Percentiles rank a stretch among this genome's conserved stretches.
phyloP scores from a whole-genome alignment of 2,888 invertebrate genomes.

The Trissoscelio sp. region DNA sequence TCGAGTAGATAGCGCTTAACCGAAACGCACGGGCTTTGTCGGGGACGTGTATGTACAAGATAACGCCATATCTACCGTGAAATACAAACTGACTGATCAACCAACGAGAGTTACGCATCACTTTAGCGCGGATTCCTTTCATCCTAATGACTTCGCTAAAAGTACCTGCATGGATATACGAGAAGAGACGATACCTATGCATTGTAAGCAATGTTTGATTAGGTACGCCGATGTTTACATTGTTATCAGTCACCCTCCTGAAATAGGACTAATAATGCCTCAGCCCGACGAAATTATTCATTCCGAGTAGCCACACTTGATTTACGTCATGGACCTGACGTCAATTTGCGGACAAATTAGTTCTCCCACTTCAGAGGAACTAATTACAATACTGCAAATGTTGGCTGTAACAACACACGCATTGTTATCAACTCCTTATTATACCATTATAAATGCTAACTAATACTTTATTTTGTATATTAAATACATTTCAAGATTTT shows the following conservation, averaged over 20 bases:
- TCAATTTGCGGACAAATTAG: conserved; percentile 40
- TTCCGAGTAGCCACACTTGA: conserved; percentile 36
- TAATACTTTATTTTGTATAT: too few relatives aligned
- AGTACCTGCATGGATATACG: conserved; percentile 57
- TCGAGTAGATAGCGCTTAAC: conserved; percentile 79
- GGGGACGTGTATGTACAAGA: conserved; percentile 79
- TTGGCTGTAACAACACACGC: neutral
- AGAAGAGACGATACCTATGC: conserved; percentile 37
- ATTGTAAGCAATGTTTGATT: conserved; percentile 46
- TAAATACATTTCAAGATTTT: too few relatives aligned
- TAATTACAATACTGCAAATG: conserved; percentile 22
- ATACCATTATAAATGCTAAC: neutral
- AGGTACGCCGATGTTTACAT: conserved; percentile 45
- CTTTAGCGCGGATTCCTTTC: conserved; percentile 61
- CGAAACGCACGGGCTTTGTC: conserved; percentile 81
- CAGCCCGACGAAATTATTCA: conserved; percentile 32
- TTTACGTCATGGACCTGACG: conserved; percentile 27
- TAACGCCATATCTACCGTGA: conserved; percentile 79
- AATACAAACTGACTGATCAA: conserved; percentile 75
- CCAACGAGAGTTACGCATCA: conserved; percentile 62
- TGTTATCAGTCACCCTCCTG: conserved; percentile 43
- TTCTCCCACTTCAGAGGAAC: neutral
- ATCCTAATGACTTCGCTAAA: conserved; percentile 53
- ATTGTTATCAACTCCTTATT: neutral
- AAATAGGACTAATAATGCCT: conserved; percentile 41